Conservation (phyloP, 2,888 invertebrate genomes). For the Netelia inedita region DNA sequence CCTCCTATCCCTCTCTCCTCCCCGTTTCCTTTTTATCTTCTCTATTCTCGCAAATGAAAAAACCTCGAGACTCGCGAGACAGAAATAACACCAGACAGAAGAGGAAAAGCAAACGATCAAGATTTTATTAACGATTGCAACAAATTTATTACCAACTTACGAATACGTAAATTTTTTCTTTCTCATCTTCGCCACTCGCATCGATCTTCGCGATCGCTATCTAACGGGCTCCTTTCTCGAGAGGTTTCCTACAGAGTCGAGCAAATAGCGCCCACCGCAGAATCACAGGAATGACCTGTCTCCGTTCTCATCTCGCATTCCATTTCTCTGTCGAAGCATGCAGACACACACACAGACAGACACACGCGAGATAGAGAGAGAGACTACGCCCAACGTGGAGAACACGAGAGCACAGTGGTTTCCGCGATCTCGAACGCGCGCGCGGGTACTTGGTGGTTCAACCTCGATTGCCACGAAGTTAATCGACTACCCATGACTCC, state of each 20-base stretch:
- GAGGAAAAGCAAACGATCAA: too few species aligned
- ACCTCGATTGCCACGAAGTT: slow-evolving; percentile 63
- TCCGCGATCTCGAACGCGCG: slow-evolving; percentile 40
- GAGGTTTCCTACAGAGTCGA: not conserved
- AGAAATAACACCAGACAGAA: not conserved
- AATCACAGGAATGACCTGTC: slow-evolving; percentile 55
- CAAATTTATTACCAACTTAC: not conserved
- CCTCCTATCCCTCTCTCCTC: not conserved
- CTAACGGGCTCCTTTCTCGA: not conserved
- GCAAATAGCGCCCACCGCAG: slow-evolving; percentile 6
- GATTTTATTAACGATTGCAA: not conserved
- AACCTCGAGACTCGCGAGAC: not conserved
- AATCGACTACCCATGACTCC: slow-evolving; percentile 61
- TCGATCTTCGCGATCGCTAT: not conserved
- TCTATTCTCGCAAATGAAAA: not conserved
- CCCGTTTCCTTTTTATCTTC: not conserved
- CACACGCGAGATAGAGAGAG: not conserved
- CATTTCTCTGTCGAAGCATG: slow-evolving; percentile 43
- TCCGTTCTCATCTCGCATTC: slow-evolving; percentile 54
- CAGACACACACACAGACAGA: not conserved
- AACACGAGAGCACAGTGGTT: slow-evolving; percentile 34
- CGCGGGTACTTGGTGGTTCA: slow-evolving; percentile 27
- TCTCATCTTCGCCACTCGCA: not conserved
- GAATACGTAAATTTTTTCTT: not conserved
- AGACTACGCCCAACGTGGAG: slow-evolving; percentile 5